These are phyloP conservation scores for Macropis europaea DNA, from an alignment of 2,888 invertebrate genomes.

Conservation along the genomic window DNA sequence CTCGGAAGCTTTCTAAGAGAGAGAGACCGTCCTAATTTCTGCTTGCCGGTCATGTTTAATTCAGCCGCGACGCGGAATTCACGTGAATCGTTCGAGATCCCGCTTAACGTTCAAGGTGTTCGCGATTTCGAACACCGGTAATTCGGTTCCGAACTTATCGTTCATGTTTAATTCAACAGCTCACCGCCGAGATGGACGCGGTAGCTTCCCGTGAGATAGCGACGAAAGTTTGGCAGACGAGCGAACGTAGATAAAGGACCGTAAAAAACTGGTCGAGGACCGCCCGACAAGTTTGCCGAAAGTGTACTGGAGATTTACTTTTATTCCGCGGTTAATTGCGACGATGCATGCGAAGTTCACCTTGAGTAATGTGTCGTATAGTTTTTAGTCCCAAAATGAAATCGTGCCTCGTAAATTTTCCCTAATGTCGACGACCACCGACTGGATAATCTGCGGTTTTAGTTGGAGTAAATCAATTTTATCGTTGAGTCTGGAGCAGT, in stretches of 20 bases:
- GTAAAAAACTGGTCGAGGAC: not conserved
- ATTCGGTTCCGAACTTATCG: constrained; percentile 52
- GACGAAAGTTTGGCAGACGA: not conserved
- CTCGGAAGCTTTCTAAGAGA: constrained; percentile 4
- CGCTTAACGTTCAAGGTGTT: constrained; percentile 6
- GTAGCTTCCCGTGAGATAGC: not conserved
- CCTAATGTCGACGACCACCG: constrained; percentile 39
- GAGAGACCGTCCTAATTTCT: constrained; percentile 45
- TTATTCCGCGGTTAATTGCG: constrained; percentile 24
- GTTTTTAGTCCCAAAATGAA: constrained; percentile 22
- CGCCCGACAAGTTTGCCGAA: not conserved
- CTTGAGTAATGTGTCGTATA: constrained; percentile 33
- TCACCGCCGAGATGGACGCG: constrained; percentile 1
- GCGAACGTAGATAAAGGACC: constrained; percentile 5
- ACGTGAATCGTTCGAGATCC: constrained; percentile 35
- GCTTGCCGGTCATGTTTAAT: constrained; percentile 59
- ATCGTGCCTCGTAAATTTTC: constrained; percentile 39
- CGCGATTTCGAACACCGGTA: constrained; percentile 39
- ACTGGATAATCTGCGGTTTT: constrained; percentile 37
- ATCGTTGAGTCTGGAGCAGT: constrained; percentile 24
- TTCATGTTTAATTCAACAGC: constrained; percentile 59
- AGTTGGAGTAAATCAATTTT: constrained; percentile 23
- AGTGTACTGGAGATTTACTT: constrained; percentile 25
- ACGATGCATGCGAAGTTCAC: constrained; percentile 33
- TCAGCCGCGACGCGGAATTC: constrained; percentile 45